Percentiles rank a stretch among this genome's conserved stretches.
These are phyloP conservation scores for Erynnis tages DNA, from an alignment of 2,888 invertebrate genomes.

Conservation along the genomic window DNA sequence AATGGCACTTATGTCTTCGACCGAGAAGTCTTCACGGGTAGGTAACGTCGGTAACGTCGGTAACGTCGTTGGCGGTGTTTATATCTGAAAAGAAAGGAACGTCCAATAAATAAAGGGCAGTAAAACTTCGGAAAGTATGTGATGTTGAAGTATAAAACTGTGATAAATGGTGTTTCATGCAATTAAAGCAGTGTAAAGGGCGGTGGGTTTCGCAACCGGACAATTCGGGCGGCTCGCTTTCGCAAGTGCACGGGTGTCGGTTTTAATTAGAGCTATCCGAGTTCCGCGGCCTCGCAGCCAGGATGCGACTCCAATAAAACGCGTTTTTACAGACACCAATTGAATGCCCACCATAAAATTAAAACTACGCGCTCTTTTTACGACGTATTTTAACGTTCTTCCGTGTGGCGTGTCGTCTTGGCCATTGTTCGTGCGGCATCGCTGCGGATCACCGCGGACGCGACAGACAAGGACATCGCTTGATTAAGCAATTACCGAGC, in stretches of 20 bases:
- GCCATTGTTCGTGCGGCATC: constrained; percentile 59
- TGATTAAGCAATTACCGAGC: constrained; percentile 63
- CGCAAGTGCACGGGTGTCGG: constrained; percentile 64
- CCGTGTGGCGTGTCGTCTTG: constrained; percentile 60
- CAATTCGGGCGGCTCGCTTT: constrained; percentile 52
- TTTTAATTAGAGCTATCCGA: constrained; percentile 77
- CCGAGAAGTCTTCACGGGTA: constrained; percentile 70
- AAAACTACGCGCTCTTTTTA: constrained; percentile 75
- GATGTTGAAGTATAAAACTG: background rate
- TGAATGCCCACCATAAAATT: constrained; percentile 75
- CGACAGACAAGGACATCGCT: constrained; percentile 56
- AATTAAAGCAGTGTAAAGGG: constrained; percentile 49
- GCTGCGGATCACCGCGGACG: constrained; percentile 48
- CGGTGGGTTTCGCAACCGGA: constrained; percentile 54
- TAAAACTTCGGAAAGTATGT: background rate
- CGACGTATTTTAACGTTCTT: constrained; percentile 71
- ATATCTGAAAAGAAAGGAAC: constrained; percentile 55
- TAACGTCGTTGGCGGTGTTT: no score
- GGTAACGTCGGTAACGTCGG: constrained; percentile 45
- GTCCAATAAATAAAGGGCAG: background rate
- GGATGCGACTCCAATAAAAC: constrained; percentile 78
- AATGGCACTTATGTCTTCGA: constrained; percentile 76
- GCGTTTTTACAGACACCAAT: constrained; percentile 77
- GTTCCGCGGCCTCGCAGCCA: constrained; percentile 71
- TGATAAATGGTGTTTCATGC: constrained; percentile 28